phyloP scores from a whole-genome alignment of 1,140 invertebrate species.

The Drosophila obscura region DNA sequence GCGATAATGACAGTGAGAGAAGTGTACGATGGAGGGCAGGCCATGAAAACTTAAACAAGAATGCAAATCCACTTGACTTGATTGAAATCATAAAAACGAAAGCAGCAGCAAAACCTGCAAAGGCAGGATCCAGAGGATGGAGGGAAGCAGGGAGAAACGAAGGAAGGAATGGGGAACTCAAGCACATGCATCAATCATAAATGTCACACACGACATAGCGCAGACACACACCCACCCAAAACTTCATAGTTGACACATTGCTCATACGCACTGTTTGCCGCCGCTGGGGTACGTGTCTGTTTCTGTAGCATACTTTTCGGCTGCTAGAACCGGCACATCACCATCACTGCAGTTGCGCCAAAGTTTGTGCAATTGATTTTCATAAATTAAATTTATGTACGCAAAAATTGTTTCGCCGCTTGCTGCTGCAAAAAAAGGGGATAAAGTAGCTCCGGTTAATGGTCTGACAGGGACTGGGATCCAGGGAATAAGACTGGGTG shows the following conservation, averaged over 20 bases:
- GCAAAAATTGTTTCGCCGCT: constrained; percentile 69
- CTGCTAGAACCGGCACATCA: background rate
- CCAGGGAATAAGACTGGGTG: background rate
- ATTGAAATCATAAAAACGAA: constrained; percentile 71
- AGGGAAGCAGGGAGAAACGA: too few species aligned
- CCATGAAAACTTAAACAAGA: constrained; percentile 65
- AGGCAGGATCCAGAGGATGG: constrained; percentile 15
- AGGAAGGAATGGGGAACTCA: constrained; percentile 14
- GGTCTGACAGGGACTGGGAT: constrained; percentile 28
- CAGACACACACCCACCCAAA: constrained; percentile 11
- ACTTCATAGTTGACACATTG: constrained; percentile 39
- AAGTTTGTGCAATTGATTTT: constrained; percentile 71
- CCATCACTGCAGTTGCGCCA: background rate
- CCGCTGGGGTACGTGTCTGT: constrained; percentile 32
- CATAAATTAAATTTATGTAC: constrained; percentile 77
- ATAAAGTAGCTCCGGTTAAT: constrained; percentile 60
- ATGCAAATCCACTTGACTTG: constrained; percentile 78
- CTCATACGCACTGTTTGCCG: constrained; percentile 66
- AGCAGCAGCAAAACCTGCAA: constrained; percentile 57
- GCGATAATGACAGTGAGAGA: constrained; percentile 54
- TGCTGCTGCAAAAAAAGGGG: constrained; percentile 38
- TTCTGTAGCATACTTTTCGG: constrained; percentile 51
- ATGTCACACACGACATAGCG: constrained; percentile 15
- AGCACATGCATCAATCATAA: constrained; percentile 75
- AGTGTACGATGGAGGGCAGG: constrained; percentile 20